Evolutionary conservation across 2,797 vertebrate species (phyloP), one percentile per base, ranked within the genome.

Genomic region (Gobio occitaniae): DNA sequence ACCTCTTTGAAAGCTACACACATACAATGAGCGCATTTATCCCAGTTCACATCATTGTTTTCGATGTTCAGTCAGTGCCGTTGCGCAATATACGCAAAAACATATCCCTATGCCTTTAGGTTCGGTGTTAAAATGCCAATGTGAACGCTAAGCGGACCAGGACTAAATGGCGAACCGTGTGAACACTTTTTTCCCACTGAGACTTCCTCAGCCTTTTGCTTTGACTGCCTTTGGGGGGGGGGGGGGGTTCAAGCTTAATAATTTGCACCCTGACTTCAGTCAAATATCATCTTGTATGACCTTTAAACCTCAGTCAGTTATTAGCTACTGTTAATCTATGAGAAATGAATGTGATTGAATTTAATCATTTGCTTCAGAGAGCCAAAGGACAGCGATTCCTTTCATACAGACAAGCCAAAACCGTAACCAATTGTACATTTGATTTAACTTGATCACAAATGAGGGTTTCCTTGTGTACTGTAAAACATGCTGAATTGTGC

Each of bases 401-500:
- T 80, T 69, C 19, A 50, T 54, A 38, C 5, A 15, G 19, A 41
- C 63, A 74, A 17, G 59, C 19, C 59, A 83, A 65, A 63, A 38
- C 19, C 3, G 48, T 38, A 52, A n/a, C 44, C 9, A 32, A 32
- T 32, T 32, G 41, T 44, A 44, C 44, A 47, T 48, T 13, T 66
- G 25, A 16, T 65, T 65, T 65, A 32, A 32, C 16, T 66, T 38
- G n/a, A 16, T 48, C 44, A 41, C 9, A 29, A 6, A 29, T 77
- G 3, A 41, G 19, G 54, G n/a, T 36, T 44, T 59, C 6, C 25
- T 63, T 16, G 61, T 61, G 44, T 50, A 65, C n/a, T 47, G 29
- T 38, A 82, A 48, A 74, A 36, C 8, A 65, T 50, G 19, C 29
- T 12, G 70, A 50, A 61, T 65, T 29, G 59, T 83, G 81, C 81